A percentile compares a stretch with the other conserved stretches of the same genome.
Evolutionary conservation across 2,888 invertebrate species (phyloP).

Genomic region (Drosophila atripex): DNA sequence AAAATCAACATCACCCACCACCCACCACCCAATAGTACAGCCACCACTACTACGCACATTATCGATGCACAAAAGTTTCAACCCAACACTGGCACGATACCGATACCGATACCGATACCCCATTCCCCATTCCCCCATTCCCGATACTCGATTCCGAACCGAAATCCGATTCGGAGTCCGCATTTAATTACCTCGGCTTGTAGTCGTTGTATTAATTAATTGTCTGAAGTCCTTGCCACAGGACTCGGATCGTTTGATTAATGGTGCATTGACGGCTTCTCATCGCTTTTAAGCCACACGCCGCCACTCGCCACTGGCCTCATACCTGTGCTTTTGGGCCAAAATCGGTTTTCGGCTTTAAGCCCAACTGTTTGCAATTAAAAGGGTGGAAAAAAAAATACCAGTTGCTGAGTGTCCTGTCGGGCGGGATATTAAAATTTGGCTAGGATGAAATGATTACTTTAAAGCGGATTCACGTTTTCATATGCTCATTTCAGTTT

Average conservation of each 20-base stretch:
- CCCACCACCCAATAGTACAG: no score
- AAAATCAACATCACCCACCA: slow-evolving; percentile 42
- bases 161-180: neutral
- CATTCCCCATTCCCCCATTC: neutral
- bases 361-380: neutral
- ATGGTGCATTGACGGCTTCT: slow-evolving; percentile 1
- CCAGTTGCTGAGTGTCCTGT: neutral
- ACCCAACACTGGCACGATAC: slow-evolving; percentile 2
- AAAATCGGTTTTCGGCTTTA: neutral
- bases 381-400: no score
- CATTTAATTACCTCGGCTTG: slow-evolving; percentile 1
- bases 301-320: neutral
- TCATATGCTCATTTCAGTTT: neutral
- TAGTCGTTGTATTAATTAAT: slow-evolving; percentile 5
- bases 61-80: slow-evolving; percentile 14
- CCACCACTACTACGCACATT: neutral
- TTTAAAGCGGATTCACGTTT: neutral
- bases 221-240: slow-evolving; percentile 2
- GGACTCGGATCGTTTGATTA: slow-evolving; percentile 2
- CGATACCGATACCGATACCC: slow-evolving; percentile 14
- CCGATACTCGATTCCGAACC: neutral
- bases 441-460: neutral
- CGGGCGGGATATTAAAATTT: neutral
- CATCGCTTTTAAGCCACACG: neutral
- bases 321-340: neutral